phyloP scores from a whole-genome alignment of 2,797 vertebrate genomes.

The Myotis daubentonii region DNA sequence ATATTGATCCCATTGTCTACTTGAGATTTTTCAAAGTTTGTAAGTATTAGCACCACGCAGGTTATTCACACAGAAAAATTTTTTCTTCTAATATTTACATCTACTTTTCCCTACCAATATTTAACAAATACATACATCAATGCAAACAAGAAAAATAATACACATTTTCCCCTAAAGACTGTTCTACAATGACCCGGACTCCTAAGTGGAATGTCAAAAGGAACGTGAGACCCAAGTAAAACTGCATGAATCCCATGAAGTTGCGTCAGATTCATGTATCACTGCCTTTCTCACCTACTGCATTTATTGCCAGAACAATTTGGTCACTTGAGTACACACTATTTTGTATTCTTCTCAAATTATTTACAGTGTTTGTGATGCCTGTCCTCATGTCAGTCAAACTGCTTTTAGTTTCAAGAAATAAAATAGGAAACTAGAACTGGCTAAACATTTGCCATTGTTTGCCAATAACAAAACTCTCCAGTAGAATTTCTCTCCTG shows the following conservation, averaged over 20 bases:
- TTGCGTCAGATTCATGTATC: accelerated
- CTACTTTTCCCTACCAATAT: not conserved
- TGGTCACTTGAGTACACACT: not conserved
- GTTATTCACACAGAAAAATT: not conserved
- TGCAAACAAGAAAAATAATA: not conserved
- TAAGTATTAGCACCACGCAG: not conserved
- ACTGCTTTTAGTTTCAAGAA: not conserved
- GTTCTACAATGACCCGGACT: not conserved
- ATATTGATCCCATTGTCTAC: not conserved
- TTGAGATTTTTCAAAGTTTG: not conserved
- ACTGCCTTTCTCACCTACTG: not conserved
- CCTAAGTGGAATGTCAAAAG: not conserved
- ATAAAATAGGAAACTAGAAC: not conserved
- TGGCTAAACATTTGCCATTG: not conserved
- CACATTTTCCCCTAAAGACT: not conserved
- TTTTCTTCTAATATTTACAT: not conserved
- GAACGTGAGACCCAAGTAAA: not conserved
- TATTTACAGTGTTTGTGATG: not conserved
- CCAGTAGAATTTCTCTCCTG: not conserved
- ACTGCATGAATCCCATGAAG: accelerated
- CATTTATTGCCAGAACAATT: not conserved
- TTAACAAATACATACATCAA: not conserved
- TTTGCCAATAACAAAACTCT: not conserved
- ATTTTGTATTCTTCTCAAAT: constrained; percentile 19
- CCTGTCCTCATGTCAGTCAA: not conserved